These are phyloP conservation scores for Aegotheles bennettii DNA, from an alignment of 2,113 vertebrate species.

Conservation along the genomic window DNA sequence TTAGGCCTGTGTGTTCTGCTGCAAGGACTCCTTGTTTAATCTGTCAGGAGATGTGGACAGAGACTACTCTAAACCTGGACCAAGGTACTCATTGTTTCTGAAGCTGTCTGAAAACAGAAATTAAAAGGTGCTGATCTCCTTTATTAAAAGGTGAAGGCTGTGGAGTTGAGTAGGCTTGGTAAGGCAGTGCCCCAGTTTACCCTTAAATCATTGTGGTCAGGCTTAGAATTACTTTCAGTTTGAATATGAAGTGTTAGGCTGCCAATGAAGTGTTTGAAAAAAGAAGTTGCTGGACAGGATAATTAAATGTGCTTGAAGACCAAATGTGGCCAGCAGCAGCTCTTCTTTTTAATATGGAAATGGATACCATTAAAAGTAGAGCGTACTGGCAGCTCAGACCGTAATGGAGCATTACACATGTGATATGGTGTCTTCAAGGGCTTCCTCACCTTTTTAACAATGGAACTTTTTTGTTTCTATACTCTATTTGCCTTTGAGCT, in stretches of 20 bases:
- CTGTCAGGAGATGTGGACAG: neutral
- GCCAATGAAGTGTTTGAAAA: neutral
- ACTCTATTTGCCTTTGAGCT: neutral
- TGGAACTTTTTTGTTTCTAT: neutral
- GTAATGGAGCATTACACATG: neutral
- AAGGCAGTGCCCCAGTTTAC: neutral
- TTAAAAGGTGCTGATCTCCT: neutral
- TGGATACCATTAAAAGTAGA: neutral
- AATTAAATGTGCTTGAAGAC: neutral
- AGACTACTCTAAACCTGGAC: neutral
- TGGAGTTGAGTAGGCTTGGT: neutral
- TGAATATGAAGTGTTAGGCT: neutral
- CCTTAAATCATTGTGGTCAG: neutral
- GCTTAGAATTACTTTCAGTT: neutral
- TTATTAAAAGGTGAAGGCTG: neutral
- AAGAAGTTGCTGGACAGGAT: neutral
- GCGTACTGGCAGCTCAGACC: neutral
- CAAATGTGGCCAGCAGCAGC: neutral
- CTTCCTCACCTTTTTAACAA: neutral
- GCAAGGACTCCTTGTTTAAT: neutral
- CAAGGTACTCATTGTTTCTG: neutral
- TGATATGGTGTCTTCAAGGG: neutral
- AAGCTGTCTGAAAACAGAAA: neutral
- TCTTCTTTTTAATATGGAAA: neutral
- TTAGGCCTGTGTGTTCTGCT: neutral